These are phyloP conservation scores for human DNA, from an alignment of 2,113 vertebrate genomes.

Conservation along the genomic window GRCh38 chr5:58552001-58552500, in stretches of 20 bases:
- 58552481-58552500: no score
- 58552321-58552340: no score
- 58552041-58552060: background rate
- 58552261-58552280: no score
- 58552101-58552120: background rate
- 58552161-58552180: background rate
- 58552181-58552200: background rate
- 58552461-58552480: no score
- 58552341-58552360: no score
- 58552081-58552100: background rate
- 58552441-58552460: no score
- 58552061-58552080: background rate
- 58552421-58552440: no score
- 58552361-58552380: no score
- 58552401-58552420: no score
- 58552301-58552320: no score
- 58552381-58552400: no score
- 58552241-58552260: background rate
- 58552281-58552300: no score
- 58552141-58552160: background rate
- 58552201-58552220: background rate
- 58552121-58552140: background rate
- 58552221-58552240: background rate
- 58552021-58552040: background rate
- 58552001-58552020: background rate